phyloP scores from a whole-genome alignment of 2,113 vertebrate species.

The Drymodes brunneopygia region DNA sequence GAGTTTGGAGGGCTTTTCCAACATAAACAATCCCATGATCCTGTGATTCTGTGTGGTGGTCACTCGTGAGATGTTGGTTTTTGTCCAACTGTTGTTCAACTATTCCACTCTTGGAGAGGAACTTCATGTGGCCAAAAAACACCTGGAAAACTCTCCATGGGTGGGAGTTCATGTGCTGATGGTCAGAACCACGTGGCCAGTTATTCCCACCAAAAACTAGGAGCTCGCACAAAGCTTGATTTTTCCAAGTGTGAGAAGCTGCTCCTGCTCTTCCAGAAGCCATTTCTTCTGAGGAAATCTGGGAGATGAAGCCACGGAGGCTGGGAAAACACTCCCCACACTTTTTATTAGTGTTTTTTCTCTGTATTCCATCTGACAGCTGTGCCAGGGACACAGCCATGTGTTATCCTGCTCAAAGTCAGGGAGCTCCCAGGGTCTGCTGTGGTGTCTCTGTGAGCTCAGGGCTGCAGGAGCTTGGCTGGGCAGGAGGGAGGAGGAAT shows the following conservation, averaged over 20 bases:
- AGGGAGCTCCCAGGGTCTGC: not conserved
- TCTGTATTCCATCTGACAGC: not conserved
- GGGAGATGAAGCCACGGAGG: not conserved
- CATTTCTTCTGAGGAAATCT: not conserved
- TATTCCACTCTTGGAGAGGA: not conserved
- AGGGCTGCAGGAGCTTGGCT: not conserved
- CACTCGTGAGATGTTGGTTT: not conserved
- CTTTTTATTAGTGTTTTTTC: not conserved
- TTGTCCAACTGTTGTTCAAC: not conserved
- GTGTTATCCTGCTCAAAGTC: not conserved
- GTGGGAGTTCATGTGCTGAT: not conserved
- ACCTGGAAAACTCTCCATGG: not conserved
- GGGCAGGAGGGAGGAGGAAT: not conserved
- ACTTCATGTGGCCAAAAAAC: not conserved
- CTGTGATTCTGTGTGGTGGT: not conserved
- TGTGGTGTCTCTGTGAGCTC: accelerated
- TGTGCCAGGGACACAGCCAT: not conserved
- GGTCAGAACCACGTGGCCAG: not conserved
- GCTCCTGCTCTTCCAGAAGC: not conserved
- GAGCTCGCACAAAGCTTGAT: not conserved
- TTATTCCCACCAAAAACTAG: not conserved
- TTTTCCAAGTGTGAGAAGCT: not conserved
- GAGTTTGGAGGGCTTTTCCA: not conserved
- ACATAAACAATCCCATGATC: not conserved
- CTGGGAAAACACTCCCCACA: not conserved